Base-by-base conservation (phyloP, 2,113 vertebrate genomes). In the Polypterus senegalus region DNA sequence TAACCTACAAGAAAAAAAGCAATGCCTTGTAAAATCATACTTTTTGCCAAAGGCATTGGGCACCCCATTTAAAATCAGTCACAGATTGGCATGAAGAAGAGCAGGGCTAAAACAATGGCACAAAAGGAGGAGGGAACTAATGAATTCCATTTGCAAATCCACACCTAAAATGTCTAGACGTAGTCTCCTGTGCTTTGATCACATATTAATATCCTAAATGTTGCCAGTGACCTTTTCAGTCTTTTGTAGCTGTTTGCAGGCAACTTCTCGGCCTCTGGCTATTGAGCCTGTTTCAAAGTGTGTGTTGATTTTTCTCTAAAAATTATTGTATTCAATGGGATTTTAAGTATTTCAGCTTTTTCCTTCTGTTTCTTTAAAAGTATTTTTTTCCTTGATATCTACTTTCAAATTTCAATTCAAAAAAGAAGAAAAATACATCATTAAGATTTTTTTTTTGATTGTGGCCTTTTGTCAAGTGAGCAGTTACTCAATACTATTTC, bases 11-110 rank as follows among this genome's bases (percentile, higher is more conserved):
- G 81, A 75, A 80, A 27, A 27, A 86, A 83, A 78, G 77, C 77
- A 73, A 81, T 83, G 76, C 74, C 74, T 82, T 81, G 84, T 76
- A 88, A 89, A 83, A 76, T 78, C 80, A 87, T 86, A 89, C 81
- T 77, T 71, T 73, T 88, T 82, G 84, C 85, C 89, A 83, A 73
- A 78, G 85, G 86, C 89, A 77, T 85, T 85, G 82, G 85, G 88
- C 83, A 84, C 84, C 87, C 87, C 83, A 73, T 63, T 81, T 83
- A 83, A 93, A 94, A 94, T 94, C 89, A 93, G 90, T 92, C 89
- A 90, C 89, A 88, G 88, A 81, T 86, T 88, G 84, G 72, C 71
- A 70, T 78, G 76, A 83, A 77, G 77, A 82, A 77, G 83, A 83
- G 71, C 81, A 78, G 77, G 77, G 66, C 80, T 65, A 71, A 74